These are phyloP conservation scores for Clinocottus analis DNA, from an alignment of 2,113 vertebrate species.

Conservation along the genomic window DNA sequence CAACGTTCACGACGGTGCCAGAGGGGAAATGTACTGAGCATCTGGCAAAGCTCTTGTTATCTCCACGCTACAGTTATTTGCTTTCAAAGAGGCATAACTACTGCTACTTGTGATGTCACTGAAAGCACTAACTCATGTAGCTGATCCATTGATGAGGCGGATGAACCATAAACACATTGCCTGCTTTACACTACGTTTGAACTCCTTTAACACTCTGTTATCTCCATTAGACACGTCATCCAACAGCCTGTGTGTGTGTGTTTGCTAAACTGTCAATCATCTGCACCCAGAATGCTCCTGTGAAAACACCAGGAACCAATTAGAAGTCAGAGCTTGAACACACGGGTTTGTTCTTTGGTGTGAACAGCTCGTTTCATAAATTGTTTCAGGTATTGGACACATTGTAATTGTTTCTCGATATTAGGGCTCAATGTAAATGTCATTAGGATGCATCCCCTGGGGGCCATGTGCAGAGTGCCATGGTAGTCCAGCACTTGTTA, in stretches of 20 bases:
- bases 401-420: too few species aligned
- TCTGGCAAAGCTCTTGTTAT: neutral
- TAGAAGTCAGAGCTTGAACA: too few species aligned
- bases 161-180: neutral
- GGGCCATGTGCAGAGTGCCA: neutral
- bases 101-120: neutral
- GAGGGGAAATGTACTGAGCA: conserved; percentile 1
- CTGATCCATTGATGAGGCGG: neutral
- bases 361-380: too few species aligned
- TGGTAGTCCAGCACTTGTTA: neutral
- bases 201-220: neutral
- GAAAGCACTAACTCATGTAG: neutral
- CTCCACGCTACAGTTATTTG: neutral
- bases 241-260: too few species aligned
- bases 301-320: too few species aligned
- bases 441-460: too few species aligned
- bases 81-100: neutral
- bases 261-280: too few species aligned
- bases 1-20: too few species aligned
- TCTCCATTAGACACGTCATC: neutral
- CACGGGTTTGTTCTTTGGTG: too few species aligned
- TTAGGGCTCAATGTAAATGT: neutral
- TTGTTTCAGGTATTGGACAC: neutral
- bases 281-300: too few species aligned
- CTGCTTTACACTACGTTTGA: neutral